Percentiles rank a stretch among this genome's conserved stretches.
Conservation (phyloP, 2,797 vertebrate genomes). For the Synaphobranchus kaupii region DNA sequence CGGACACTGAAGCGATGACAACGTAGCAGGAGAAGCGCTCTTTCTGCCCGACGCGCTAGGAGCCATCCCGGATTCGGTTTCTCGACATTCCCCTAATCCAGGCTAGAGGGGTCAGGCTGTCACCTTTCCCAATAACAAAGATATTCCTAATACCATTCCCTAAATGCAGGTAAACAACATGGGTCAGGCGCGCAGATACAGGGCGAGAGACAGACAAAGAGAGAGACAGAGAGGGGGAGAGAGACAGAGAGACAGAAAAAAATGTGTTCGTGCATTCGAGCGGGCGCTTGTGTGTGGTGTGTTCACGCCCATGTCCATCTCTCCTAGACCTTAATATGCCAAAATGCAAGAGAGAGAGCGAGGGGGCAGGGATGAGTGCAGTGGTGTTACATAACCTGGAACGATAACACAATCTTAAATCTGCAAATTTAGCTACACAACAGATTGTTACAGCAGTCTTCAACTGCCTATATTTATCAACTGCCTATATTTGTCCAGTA, state of each 20-base stretch:
- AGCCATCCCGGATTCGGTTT: slow-evolving; percentile 67
- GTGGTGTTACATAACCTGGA: not conserved
- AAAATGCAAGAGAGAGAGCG: too few species aligned
- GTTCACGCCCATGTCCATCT: too few species aligned
- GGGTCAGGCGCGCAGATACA: slow-evolving; percentile 66
- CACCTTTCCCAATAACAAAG: slow-evolving; percentile 61
- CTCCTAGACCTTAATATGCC: too few species aligned
- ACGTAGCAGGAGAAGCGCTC: slow-evolving; percentile 54
- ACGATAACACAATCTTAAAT: not conserved
- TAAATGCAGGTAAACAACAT: slow-evolving; percentile 64
- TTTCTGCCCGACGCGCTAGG: slow-evolving; percentile 62
- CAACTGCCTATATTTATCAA: not conserved
- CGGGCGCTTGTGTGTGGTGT: too few species aligned
- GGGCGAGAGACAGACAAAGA: slow-evolving; percentile 37
- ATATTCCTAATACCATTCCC: slow-evolving; percentile 55
- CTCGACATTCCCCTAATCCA: slow-evolving; percentile 55
- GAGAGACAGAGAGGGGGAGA: not conserved
- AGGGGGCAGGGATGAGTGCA: not conserved
- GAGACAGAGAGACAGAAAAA: too few species aligned
- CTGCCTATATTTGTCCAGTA: not conserved
- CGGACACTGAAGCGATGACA: slow-evolving; percentile 65
- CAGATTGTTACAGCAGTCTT: not conserved
- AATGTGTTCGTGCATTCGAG: too few species aligned
- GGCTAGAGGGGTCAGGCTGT: slow-evolving; percentile 57
- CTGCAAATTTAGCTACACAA: not conserved